Base-by-base conservation (phyloP, 2,888 invertebrate species). In the Rugalucina vietnamica region DNA sequence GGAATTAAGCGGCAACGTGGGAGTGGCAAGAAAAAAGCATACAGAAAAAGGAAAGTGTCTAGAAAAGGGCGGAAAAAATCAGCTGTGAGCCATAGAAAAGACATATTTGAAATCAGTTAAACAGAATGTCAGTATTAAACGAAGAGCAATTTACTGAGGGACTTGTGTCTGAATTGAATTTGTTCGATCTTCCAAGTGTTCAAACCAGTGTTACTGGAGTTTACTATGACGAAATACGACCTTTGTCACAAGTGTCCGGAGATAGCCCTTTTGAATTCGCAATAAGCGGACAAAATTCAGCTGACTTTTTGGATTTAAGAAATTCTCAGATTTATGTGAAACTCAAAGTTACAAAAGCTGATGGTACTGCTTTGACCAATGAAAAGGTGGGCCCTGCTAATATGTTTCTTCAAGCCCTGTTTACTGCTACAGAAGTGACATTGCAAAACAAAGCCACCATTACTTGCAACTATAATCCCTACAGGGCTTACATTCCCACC, bases 271-370 rank as follows among this genome's bases (percentile, higher is more conserved):
- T 88, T 21, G 88, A 88, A 72, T 88, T 89, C 54, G 71, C 71
- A 4, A 84, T 88, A 32, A 76, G 76, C 50, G 85, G 87, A 27
- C 85, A 86, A 43, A 89, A 87, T 81, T 87, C 86, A 14, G 70
- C 84, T 81, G 85, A 84, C 60, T 89, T 81, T 43, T 29, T 89
- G 21, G 89, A 89, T 32, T 34, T 87, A 79, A 85, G 79, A 75
- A 75, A 77, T 60, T 79, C 82, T 14, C 82, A 83, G 29, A 29
- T 89, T 0, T 87, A 85, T 49, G 79, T 85, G 0, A 80, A 79
- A 77, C 72, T 76, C n/a, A n/a, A 0, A 89, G 71, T 82, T n/a
- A 37, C 24, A 43, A 82, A 88, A 37, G 49, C 82, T 2, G 85
- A 86, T 77, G 88, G 85, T 14, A 76, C 54, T 21, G 36, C 69